phyloP scores from a whole-genome alignment of 2,888 invertebrate genomes.

The Orthonevra nobilis region DNA sequence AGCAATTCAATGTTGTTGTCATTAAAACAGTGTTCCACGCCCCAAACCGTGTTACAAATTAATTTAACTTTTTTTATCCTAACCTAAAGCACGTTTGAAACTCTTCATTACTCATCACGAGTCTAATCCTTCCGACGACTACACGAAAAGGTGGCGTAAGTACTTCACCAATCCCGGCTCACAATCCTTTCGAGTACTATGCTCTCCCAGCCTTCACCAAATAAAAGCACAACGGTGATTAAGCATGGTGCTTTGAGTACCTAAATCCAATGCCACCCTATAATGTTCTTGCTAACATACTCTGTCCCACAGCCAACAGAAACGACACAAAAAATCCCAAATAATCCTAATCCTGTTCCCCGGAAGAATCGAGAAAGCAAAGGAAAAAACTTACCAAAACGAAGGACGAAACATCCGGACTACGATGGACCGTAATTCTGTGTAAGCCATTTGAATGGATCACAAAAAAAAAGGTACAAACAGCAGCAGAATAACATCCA shows the following conservation, averaged over 20 bases:
- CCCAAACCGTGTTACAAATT: too few relatives aligned
- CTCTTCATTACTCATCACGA: background rate
- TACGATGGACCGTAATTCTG: constrained; percentile 16
- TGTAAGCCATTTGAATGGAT: constrained; percentile 53
- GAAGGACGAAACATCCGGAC: constrained; percentile 27
- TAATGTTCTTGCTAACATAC: constrained; percentile 49
- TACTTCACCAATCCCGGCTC: constrained; percentile 8
- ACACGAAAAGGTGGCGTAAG: constrained; percentile 13
- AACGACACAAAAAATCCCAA: constrained; percentile 24
- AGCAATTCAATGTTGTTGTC: too few relatives aligned
- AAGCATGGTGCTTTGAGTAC: constrained; percentile 21
- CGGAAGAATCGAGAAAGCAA: background rate
- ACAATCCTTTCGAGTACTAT: background rate
- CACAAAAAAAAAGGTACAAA: too few relatives aligned
- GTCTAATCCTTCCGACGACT: constrained; percentile 10
- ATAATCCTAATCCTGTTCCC: constrained; percentile 36
- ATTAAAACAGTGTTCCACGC: too few relatives aligned
- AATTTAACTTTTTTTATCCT: constrained; percentile 11
- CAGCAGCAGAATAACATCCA: too few relatives aligned
- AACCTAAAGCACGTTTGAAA: background rate
- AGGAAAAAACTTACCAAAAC: background rate
- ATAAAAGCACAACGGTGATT: constrained; percentile 46
- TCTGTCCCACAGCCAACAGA: constrained; percentile 18
- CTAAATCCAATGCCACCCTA: constrained; percentile 7
- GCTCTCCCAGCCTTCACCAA: background rate